Evolutionary conservation across 2,797 vertebrate species (phyloP).

Genomic region (Cryptoblepharus egeriae): DNA sequence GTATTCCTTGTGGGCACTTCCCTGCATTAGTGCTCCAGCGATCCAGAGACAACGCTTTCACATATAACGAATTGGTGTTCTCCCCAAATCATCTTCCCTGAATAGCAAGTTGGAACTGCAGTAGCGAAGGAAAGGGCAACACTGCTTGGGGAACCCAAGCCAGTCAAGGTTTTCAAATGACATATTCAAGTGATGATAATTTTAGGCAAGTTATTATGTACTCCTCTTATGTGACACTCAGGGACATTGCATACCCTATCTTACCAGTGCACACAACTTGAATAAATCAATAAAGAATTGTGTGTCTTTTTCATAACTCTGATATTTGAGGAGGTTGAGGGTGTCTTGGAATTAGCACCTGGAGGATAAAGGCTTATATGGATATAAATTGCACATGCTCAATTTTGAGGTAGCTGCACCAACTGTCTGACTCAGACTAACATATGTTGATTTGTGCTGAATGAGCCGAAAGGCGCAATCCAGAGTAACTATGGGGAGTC

Average conservation of each 20-base stretch:
- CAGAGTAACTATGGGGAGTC: no score
- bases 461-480: no score
- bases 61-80: not conserved
- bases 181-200: not conserved
- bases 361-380: no score
- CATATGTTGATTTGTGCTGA: no score
- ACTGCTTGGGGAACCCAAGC: not conserved
- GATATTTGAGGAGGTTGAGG: no score
- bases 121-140: not conserved
- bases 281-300: no score
- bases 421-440: no score
- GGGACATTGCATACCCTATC: not conserved
- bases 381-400: no score
- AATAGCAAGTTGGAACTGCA: not conserved
- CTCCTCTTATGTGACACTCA: not conserved
- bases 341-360: no score
- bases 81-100: not conserved
- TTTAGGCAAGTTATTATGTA: not conserved
- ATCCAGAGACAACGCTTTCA: not conserved
- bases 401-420: no score
- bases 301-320: no score
- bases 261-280: no score
- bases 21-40: not conserved
- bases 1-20: not conserved
- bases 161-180: not conserved